Evolutionary conservation across 37 sponge, comb jelly and placozoan genomes (phyloP).

Genomic region (Theonella swinhoei): DNA sequence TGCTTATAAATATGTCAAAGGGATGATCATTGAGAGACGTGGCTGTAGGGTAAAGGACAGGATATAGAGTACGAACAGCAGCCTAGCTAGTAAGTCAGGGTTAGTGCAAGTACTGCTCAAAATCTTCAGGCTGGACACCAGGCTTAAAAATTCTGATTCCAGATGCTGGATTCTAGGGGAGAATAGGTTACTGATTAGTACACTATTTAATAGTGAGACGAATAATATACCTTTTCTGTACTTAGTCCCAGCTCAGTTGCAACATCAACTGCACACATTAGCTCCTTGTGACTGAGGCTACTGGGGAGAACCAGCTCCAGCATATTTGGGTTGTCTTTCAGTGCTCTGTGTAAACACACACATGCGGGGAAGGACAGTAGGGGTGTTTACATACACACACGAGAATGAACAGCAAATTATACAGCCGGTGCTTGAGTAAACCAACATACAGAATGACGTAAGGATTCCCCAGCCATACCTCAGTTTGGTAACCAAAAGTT

Average conservation of each 20-base stretch:
- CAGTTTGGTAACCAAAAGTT: background rate
- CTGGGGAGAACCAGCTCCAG: slow-evolving; percentile 41
- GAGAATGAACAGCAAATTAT: background rate
- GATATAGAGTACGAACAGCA: too few relatives aligned
- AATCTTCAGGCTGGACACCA: background rate
- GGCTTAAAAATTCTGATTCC: slow-evolving; percentile 40
- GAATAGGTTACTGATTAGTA: background rate
- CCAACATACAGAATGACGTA: background rate
- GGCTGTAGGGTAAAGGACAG: too few relatives aligned
- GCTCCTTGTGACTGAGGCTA: slow-evolving; percentile 12
- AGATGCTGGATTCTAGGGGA: background rate
- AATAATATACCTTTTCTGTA: slow-evolving; percentile 36
- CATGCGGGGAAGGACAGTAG: background rate
- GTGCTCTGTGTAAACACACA: slow-evolving; percentile 1
- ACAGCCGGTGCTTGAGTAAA: background rate
- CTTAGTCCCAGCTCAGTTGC: slow-evolving; percentile 23
- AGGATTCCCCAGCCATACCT: background rate
- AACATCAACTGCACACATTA: slow-evolving; percentile 19
- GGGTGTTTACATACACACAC: background rate
- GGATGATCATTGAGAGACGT: too few relatives aligned
- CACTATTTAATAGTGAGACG: background rate
- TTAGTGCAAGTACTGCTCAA: background rate
- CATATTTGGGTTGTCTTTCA: slow-evolving; percentile 30
- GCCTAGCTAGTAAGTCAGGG: too few relatives aligned
- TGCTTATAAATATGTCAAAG: too few relatives aligned